These are phyloP conservation scores for Cacoxenus indagator DNA, from an alignment of 2,888 invertebrate species.

Conservation along the genomic window DNA sequence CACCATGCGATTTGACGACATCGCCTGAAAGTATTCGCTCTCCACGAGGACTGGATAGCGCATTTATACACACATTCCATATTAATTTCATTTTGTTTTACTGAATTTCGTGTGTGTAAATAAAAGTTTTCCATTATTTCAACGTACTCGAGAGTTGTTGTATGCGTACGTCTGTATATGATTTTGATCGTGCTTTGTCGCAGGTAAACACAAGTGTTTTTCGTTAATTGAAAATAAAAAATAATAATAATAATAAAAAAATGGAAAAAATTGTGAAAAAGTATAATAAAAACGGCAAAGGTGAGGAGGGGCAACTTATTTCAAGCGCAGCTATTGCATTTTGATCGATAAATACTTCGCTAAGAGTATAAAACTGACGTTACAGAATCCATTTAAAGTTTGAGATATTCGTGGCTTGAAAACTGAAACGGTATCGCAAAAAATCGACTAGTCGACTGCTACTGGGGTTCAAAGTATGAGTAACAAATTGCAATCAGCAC, in stretches of 20 bases:
- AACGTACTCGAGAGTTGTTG: neutral
- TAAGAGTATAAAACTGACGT: too few species aligned
- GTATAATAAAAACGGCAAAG: neutral
- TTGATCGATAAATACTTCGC: too few species aligned
- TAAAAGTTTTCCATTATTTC: neutral
- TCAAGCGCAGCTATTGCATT: too few species aligned
- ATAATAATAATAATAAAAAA: conserved; percentile 26
- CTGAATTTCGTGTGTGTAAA: neutral
- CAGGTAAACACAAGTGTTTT: conserved; percentile 63
- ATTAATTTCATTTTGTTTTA: neutral
- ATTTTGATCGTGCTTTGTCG: conserved; percentile 37
- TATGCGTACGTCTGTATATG: conserved; percentile 27
- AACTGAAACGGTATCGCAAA: too few species aligned
- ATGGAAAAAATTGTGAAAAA: neutral
- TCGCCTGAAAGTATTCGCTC: conserved; percentile 3
- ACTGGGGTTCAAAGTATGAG: too few species aligned
- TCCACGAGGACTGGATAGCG: neutral
- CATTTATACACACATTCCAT: neutral
- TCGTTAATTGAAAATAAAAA: conserved; percentile 52
- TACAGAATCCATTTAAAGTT: too few species aligned
- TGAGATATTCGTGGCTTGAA: too few species aligned
- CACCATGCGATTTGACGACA: neutral
- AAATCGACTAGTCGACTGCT: too few species aligned
- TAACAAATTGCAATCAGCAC: too few species aligned
- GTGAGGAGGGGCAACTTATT: neutral